phyloP scores from a whole-genome alignment of 2,113 vertebrate genomes.

The Cercocebus atys region DNA sequence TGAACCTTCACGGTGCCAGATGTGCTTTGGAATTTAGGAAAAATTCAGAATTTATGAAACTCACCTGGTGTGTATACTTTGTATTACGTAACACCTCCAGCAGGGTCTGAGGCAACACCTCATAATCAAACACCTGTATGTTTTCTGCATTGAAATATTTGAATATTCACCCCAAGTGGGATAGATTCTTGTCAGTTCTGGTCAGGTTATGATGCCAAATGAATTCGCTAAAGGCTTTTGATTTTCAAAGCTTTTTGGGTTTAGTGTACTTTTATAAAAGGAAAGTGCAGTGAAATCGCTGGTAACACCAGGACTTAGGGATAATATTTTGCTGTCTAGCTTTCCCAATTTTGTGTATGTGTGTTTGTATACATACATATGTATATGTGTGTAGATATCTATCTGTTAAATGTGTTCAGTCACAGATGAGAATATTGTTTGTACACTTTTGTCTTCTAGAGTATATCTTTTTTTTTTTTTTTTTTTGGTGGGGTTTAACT shows the following conservation, averaged over 20 bases:
- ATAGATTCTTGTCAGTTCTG: neutral
- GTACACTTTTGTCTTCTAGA: neutral
- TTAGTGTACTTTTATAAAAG: slow-evolving; percentile 33
- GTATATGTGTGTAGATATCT: neutral
- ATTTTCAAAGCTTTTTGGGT: neutral
- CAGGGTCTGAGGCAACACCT: neutral
- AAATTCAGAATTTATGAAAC: slow-evolving; percentile 41
- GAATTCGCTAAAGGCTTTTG: slow-evolving; percentile 22
- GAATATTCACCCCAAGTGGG: slow-evolving; percentile 28
- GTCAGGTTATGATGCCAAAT: slow-evolving; percentile 19
- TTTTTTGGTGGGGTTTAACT: too few relatives aligned
- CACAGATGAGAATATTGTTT: neutral
- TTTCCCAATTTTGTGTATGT: neutral
- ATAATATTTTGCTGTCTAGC: slow-evolving; percentile 40
- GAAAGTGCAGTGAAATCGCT: slow-evolving; percentile 18
- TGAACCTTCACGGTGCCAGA: neutral
- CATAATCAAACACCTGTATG: neutral
- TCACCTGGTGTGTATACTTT: neutral
- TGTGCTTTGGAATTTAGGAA: slow-evolving; percentile 53
- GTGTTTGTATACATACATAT: neutral
- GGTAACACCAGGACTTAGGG: neutral
- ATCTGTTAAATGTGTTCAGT: neutral
- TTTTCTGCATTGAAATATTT: slow-evolving; percentile 25
- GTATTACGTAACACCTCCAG: slow-evolving; percentile 1
- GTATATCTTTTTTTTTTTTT: neutral